phyloP scores from a whole-genome alignment of 2,113 vertebrate genomes.

The Phainopepla nitens region DNA sequence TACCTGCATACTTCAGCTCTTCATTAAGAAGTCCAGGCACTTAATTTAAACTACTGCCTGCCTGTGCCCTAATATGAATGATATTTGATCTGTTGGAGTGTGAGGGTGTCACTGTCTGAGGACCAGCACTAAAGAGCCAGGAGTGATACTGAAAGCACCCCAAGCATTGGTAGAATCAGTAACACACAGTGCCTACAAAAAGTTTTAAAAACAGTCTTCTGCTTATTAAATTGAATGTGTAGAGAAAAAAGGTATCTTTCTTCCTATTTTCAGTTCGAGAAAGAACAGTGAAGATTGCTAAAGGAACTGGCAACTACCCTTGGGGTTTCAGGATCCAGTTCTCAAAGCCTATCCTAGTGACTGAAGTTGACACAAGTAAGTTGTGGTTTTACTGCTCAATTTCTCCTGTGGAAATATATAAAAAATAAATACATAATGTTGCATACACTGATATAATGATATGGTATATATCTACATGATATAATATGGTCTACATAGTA shows the following conservation, averaged over 20 bases:
- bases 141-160: not conserved
- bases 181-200: not conserved
- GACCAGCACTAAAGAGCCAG: not conserved
- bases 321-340: constrained; percentile 94
- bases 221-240: not conserved
- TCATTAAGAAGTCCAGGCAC: not conserved
- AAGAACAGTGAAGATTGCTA: constrained; percentile 82
- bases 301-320: constrained; percentile 85
- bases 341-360: constrained; percentile 90
- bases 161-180: not conserved
- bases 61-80: not conserved
- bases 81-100: fast-evolving
- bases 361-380: constrained; percentile 93
- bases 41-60: not conserved
- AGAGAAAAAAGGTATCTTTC: not conserved
- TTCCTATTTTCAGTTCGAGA: constrained; percentile 79
- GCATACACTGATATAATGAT: not conserved
- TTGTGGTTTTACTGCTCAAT: not conserved
- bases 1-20: not conserved
- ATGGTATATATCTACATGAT: not conserved
- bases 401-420: not conserved
- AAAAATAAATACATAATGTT: not conserved
- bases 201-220: not conserved
- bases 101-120: not conserved
- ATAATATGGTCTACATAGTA: not conserved